Percentiles rank a stretch among this genome's conserved stretches.
phyloP scores from a whole-genome alignment of 2,797 vertebrate genomes.

The Thaleichthys pacificus region DNA sequence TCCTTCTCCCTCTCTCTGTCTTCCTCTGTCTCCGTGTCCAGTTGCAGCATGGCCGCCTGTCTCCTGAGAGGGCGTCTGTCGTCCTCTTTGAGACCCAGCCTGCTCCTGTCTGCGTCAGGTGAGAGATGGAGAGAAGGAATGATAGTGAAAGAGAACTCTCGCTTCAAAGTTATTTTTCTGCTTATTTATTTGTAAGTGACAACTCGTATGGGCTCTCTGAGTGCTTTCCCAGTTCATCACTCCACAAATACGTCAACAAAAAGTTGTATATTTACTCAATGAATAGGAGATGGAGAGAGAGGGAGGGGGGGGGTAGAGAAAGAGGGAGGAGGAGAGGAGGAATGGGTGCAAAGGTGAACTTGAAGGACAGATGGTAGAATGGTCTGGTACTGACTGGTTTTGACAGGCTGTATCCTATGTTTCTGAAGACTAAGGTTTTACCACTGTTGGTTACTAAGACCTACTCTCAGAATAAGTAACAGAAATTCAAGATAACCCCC shows the following conservation, averaged over 20 bases:
- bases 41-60: constrained; percentile 67
- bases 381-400: background rate
- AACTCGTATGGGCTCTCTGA: too few species aligned
- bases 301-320: too few species aligned
- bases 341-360: background rate
- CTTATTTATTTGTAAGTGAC: too few species aligned
- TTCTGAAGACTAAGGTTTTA: too few species aligned
- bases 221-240: too few species aligned
- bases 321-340: background rate
- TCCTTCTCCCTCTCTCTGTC: background rate
- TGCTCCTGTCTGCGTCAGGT: constrained; percentile 53
- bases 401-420: background rate
- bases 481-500: background rate
- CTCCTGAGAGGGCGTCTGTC: constrained; percentile 66
- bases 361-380: background rate
- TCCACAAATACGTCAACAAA: too few species aligned
- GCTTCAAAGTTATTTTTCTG: too few species aligned
- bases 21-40: background rate
- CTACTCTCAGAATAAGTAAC: too few species aligned
- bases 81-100: constrained; percentile 61
- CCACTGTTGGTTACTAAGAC: too few species aligned
- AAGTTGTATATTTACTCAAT: too few species aligned
- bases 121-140: background rate
- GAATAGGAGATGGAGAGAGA: background rate
- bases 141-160: too few species aligned